phyloP scores from a whole-genome alignment of 2,888 invertebrate species.

The Pachycephus smyrnensis region DNA sequence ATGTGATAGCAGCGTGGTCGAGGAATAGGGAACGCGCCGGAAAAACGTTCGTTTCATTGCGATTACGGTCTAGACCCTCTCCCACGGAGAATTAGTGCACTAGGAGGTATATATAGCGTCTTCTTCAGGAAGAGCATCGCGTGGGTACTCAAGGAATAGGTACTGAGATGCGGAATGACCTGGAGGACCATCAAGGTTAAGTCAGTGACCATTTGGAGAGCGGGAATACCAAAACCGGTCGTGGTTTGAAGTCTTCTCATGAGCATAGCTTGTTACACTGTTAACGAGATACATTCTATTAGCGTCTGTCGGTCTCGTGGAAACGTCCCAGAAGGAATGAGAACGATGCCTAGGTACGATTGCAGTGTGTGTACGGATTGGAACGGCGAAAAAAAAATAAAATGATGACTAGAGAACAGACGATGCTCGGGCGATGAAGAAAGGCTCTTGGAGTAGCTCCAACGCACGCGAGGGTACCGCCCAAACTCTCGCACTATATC shows the following conservation, averaged over 20 bases:
- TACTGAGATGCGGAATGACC: not conserved
- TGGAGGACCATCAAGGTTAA: not conserved
- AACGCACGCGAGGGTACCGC: not conserved
- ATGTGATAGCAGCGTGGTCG: constrained; percentile 10
- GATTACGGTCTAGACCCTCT: not conserved
- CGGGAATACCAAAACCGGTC: not conserved
- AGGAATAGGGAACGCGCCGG: constrained; percentile 7
- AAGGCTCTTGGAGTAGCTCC: constrained; percentile 3
- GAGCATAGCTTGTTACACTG: not conserved
- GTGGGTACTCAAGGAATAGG: not conserved
- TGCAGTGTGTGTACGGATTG: not conserved
- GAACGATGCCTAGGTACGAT: not conserved
- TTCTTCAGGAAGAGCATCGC: not conserved
- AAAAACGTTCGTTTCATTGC: not conserved
- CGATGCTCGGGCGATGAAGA: not conserved
- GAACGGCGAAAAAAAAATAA: not conserved
- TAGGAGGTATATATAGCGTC: not conserved
- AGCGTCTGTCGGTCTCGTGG: not conserved
- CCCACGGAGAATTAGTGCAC: not conserved
- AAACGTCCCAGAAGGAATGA: not conserved
- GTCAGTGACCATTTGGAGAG: not conserved
- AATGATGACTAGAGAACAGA: not conserved
- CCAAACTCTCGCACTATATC: not conserved
- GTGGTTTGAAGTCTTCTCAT: not conserved
- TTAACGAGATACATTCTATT: not conserved